These are phyloP conservation scores for Crotalus horridus DNA, from an alignment of 2,113 vertebrate genomes.

Conservation along the genomic window DNA sequence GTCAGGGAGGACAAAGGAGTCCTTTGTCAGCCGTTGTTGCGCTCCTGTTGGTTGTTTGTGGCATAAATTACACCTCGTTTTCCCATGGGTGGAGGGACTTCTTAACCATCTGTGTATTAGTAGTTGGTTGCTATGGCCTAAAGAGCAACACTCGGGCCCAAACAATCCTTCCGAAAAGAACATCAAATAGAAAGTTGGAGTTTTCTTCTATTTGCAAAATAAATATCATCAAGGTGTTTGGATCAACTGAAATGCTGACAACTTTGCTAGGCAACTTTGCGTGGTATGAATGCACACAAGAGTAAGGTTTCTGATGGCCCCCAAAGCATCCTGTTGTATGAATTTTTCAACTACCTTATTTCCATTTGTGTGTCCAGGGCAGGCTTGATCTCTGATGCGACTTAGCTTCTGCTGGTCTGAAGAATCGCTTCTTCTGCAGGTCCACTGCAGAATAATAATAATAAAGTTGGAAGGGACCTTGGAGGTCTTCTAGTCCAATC, in stretches of 20 bases:
- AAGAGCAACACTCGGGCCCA: constrained; percentile 11
- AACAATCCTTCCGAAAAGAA: not conserved
- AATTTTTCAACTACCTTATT: not conserved
- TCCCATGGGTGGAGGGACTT: not conserved
- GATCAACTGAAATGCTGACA: not conserved
- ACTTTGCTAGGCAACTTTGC: too few species aligned
- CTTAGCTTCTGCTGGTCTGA: not conserved
- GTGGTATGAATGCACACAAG: not conserved
- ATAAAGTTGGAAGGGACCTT: too few species aligned
- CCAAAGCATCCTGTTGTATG: not conserved
- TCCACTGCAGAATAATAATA: not conserved
- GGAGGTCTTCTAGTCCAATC: too few species aligned
- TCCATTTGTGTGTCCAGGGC: not conserved
- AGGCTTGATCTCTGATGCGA: not conserved
- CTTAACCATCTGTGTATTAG: not conserved
- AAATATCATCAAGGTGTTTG: not conserved
- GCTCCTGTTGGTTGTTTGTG: constrained; percentile 8
- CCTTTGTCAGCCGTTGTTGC: constrained; percentile 15
- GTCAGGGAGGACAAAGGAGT: not conserved
- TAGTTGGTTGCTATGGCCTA: not conserved
- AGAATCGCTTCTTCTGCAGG: not conserved
- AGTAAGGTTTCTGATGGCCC: not conserved
- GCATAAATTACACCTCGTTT: not conserved
- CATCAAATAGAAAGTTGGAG: not conserved
- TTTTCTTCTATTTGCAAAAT: not conserved